Evolutionary conservation across 2,113 vertebrate genomes (phyloP), one percentile per base, ranked within the genome.

Genomic region (Vulpes lagopus): DNA sequence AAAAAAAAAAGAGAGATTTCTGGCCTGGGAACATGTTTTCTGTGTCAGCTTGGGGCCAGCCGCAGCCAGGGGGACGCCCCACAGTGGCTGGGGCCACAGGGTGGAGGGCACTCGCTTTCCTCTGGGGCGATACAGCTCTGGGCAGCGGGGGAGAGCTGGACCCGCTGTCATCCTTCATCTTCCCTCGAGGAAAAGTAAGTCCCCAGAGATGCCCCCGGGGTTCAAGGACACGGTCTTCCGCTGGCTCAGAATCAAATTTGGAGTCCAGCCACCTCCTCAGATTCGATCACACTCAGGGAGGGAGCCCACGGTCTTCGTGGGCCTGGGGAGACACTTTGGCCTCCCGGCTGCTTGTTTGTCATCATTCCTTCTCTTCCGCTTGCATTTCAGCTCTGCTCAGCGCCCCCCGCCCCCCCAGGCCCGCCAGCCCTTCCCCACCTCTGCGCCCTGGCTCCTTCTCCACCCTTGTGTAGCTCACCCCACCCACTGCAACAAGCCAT

Each of bases 231-330:
- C 23, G 53, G 60, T 64, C 60, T 78, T 32, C 65, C n/a, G 2
- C 60, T 69, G 78, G 67, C 79, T 92, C 14, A 35, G 55, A 97
- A 83, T 71, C 74, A 73, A 51, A 73, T 73, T 35, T 17, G 43
- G 57, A 79, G 43, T 43, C 62, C 15, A 89, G 30, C 38, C 4
- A 27, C 67, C 38, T 79, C 30, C 94, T 79, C 59, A 12, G 57
- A 76, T 88, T 83, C 67, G 59, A 60, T 51, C 62, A 86, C 55
- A 23, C 38, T 62, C 27, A 7, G 27, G 51, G 27, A 43, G 65
- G 92, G 1, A 38, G 22, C 27, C 23, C 89, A 71, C 19, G 15
- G 22, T 23, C 82, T 64, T 27, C 27, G 22, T 22, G 91, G 55
- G 51, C 35, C 57, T 35, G 32, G 74, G 80, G 94, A 82, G 59